Evolutionary conservation across 1,140 invertebrate genomes (phyloP).

Genomic region (Adoxophyes honmai): DNA sequence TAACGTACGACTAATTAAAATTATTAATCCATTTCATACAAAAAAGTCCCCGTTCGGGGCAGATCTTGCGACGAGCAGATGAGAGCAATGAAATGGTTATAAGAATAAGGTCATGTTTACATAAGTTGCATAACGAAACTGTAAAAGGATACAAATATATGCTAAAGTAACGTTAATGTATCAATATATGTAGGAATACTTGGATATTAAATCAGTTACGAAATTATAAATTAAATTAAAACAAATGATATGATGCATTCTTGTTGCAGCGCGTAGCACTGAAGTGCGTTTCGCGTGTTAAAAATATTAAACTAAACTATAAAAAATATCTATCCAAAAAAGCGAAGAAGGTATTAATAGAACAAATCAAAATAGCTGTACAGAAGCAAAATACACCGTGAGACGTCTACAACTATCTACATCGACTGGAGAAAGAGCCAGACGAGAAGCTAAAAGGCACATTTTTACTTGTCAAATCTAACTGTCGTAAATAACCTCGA

Average conservation of each 20-base stretch:
- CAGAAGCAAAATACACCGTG: constrained; percentile 24
- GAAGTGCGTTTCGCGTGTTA: constrained; percentile 47
- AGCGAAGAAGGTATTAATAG: constrained; percentile 31
- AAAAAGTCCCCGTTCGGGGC: constrained; percentile 62
- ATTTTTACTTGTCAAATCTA: constrained; percentile 10
- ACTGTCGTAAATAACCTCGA: not conserved
- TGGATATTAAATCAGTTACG: constrained; percentile 53
- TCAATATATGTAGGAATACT: constrained; percentile 46
- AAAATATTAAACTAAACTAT: constrained; percentile 56
- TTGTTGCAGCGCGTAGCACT: constrained; percentile 64
- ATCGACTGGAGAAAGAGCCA: not conserved
- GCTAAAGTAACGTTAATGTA: constrained; percentile 38
- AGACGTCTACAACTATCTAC: not conserved
- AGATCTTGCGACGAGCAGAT: constrained; percentile 39
- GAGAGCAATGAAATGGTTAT: constrained; percentile 41
- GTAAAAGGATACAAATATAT: constrained; percentile 30
- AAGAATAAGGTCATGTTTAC: constrained; percentile 22
- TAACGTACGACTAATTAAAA: constrained; percentile 23
- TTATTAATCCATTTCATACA: constrained; percentile 59
- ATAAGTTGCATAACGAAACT: constrained; percentile 30
- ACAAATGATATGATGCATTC: constrained; percentile 79
- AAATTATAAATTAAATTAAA: constrained; percentile 72
- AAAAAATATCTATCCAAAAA: constrained; percentile 45
- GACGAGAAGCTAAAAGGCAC: constrained; percentile 8
- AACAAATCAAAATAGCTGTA: constrained; percentile 26